Evolutionary conservation across 1,140 invertebrate species (phyloP), one percentile per base, ranked within the genome.

Genomic region (Listronotus oregonensis): DNA sequence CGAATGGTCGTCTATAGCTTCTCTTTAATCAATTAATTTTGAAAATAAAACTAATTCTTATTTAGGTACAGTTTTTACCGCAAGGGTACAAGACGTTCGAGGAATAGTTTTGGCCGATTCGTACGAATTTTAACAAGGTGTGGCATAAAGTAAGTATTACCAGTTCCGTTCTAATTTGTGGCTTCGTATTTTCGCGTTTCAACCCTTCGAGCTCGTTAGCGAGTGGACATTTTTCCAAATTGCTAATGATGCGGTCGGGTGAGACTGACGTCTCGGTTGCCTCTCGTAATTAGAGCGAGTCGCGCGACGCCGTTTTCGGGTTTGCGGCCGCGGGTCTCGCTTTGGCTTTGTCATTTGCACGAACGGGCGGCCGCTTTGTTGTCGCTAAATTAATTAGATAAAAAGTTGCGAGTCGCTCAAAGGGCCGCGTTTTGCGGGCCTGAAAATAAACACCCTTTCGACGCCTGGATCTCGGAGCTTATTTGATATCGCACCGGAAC

Each of bases 351-450:
- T 59, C 56, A n/a, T 59, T 56, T 44, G 56, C 43, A 49, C 43
- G 56, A 15, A 18, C 43, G 43, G 14, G 43, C 43, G 56, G 10
- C 31, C 56, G 56, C 56, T 59, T 59, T 59, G 56, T 59, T 49
- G 56, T 47, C 56, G 56, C 56, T 37, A 59, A 59, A 59, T 59
- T 59, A 59, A 59, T 59, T 59, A 59, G 56, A 59, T 59, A 59
- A 59, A 59, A 56, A 46, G 43, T 46, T 46, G 47, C 27, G 47
- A 61, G 11, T n/a, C 12, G 54, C 54, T 40, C 47, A 51, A 61
- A 50, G 46, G 58, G 34, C 37, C n/a, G 34, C 34, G 34, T 37
- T 37, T 37, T 37, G 34, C 34, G 34, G 34, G 8, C 34, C 11
- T 1, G 11, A 46, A 46, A 47, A 17, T 17, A 47, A 47, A 47